A percentile compares a stretch with the other conserved stretches of the same genome.
Conservation (phyloP, 2,113 vertebrate species). For the Pelobates fuscus region DNA sequence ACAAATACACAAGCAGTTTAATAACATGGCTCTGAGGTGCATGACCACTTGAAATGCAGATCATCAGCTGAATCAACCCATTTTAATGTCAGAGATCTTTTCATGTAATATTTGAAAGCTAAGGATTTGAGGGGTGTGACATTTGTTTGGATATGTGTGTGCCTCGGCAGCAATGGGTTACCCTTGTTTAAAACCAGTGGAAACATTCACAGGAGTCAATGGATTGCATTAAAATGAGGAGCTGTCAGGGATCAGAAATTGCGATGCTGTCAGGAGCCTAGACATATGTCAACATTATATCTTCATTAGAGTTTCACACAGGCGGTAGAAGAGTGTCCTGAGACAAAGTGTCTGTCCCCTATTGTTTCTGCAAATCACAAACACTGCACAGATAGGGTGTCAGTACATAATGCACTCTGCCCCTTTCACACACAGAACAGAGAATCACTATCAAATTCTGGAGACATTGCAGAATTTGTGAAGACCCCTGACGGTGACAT, state of each 20-base stretch:
- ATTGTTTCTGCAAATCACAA: neutral
- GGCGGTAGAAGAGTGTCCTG: slow-evolving; percentile 21
- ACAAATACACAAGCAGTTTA: too few relatives aligned
- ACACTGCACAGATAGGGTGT: neutral
- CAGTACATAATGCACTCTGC: too few relatives aligned
- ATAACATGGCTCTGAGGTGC: too few relatives aligned
- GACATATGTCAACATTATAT: slow-evolving; percentile 44
- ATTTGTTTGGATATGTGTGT: neutral
- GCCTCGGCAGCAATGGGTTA: slow-evolving; percentile 21
- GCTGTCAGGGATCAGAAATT: slow-evolving; percentile 43
- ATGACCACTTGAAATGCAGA: too few relatives aligned
- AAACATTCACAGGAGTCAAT: neutral
- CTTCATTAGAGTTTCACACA: slow-evolving; percentile 40
- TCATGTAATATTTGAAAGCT: neutral
- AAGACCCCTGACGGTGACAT: too few relatives aligned
- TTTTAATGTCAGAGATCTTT: neutral
- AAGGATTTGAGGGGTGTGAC: neutral
- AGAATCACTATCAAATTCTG: too few relatives aligned
- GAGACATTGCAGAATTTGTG: too few relatives aligned
- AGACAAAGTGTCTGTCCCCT: slow-evolving; percentile 19
- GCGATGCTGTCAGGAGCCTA: slow-evolving; percentile 26
- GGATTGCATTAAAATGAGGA: slow-evolving; percentile 46
- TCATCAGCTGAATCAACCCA: too few relatives aligned
- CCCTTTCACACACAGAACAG: too few relatives aligned
- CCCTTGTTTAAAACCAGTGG: slow-evolving; percentile 11